A percentile compares a stretch with the other conserved stretches of the same genome.
phyloP scores from a whole-genome alignment of 2,113 vertebrate genomes.

The Danionella cerebrum region DNA sequence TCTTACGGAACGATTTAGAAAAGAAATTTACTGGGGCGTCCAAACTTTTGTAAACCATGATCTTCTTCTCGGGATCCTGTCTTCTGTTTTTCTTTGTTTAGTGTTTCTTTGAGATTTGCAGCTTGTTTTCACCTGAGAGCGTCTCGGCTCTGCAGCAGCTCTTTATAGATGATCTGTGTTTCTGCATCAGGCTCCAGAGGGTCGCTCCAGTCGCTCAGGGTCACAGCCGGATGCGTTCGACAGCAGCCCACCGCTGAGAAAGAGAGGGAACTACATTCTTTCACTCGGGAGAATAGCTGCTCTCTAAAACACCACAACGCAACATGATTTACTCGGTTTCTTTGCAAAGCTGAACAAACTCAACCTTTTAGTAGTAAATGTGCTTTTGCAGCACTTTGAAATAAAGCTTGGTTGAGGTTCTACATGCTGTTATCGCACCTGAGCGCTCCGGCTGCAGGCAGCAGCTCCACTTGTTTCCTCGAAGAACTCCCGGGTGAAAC shows the following conservation, averaged over 20 bases:
- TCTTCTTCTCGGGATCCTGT: too few species aligned
- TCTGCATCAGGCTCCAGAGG: conserved; percentile 76
- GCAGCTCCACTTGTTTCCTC: conserved; percentile 79
- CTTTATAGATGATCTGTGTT: conserved; percentile 77
- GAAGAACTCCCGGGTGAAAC: conserved; percentile 77
- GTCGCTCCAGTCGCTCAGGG: conserved; percentile 81
- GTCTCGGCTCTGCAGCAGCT: conserved; percentile 72
- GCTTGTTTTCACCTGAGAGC: conserved; percentile 70
- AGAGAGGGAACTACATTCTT: neutral
- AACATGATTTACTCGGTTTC: neutral
- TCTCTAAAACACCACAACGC: neutral
- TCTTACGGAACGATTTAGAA: too few species aligned
- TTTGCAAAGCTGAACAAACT: too few species aligned
- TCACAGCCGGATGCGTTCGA: conserved; percentile 79
- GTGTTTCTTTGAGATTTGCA: too few species aligned
- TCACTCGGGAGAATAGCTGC: too few species aligned
- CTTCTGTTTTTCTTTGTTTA: too few species aligned
- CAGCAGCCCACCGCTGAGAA: conserved; percentile 75
- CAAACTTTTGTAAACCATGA: too few species aligned
- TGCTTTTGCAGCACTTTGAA: too few species aligned
- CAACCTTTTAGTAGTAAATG: too few species aligned
- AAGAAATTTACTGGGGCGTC: too few species aligned
- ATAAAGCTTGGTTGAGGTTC: too few species aligned
- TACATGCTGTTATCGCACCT: conserved; percentile 50
- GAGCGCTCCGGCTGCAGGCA: conserved; percentile 69